These are phyloP conservation scores for Pentalonia nigronervosa DNA, from an alignment of 1,140 invertebrate species.

Conservation along the genomic window DNA sequence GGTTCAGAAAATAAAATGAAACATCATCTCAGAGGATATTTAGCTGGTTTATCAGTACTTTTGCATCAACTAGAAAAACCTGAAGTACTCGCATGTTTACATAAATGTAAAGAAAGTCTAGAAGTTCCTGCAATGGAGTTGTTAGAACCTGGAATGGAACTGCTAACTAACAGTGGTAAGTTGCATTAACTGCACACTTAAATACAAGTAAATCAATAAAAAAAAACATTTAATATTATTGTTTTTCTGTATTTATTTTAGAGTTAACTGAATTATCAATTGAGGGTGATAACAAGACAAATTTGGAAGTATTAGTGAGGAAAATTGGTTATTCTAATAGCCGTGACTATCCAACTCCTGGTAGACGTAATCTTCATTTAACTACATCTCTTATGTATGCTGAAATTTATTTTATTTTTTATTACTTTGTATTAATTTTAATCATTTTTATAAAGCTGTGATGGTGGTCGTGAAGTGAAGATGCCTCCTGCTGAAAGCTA, in stretches of 20 bases:
- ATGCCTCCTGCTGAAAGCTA: constrained; percentile 81
- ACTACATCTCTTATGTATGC: constrained; percentile 78
- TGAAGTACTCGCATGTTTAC: constrained; percentile 82
- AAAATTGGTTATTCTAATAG: constrained; percentile 91
- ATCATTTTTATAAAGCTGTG: constrained; percentile 68
- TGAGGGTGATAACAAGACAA: constrained; percentile 86
- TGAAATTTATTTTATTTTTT: constrained; percentile 42
- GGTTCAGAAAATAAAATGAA: constrained; percentile 86
- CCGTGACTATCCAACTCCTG: constrained; percentile 89
- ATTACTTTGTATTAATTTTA: background rate
- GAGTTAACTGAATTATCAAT: constrained; percentile 91
- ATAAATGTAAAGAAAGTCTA: constrained; percentile 85
- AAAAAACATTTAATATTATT: background rate
- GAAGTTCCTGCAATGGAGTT: constrained; percentile 80
- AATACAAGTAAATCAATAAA: constrained; percentile 62
- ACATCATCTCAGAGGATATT: constrained; percentile 85
- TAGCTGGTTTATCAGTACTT: constrained; percentile 86
- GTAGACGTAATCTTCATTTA: constrained; percentile 85
- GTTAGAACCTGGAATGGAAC: constrained; percentile 77
- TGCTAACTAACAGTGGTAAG: constrained; percentile 72
- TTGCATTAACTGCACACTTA: background rate
- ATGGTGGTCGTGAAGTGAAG: constrained; percentile 74
- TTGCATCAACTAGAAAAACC: constrained; percentile 80
- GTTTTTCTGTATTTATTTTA: constrained; percentile 63
- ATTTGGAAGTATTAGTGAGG: constrained; percentile 85